Base-by-base conservation (phyloP, 1,140 invertebrate species). In the Piezodorus guildinii region DNA sequence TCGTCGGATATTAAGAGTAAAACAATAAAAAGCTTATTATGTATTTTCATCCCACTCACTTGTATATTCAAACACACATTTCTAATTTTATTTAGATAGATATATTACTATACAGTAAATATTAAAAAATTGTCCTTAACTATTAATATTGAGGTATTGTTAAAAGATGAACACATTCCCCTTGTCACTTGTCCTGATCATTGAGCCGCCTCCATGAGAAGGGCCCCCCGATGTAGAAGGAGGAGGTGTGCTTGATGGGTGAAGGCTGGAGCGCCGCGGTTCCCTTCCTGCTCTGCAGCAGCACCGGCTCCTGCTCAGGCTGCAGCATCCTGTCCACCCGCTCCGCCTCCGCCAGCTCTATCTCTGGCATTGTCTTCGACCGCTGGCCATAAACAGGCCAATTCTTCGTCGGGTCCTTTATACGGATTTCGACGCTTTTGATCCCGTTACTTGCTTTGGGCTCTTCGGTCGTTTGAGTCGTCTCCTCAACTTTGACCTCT, bases 351-450 rank as follows among this genome's bases (percentile, higher is more conserved):
- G 25, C 14, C 15, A 60, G 16, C 14, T 60, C 58, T 16, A 60
- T 23, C 21, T 39, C 27, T 17, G n/a, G n/a, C 25, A 34, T 58
- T 27, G 23, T 58, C 15, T 43, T 43, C 1, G 52, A 25, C 6
- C 52, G 4, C 15, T 25, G 19, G 3, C 52, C 52, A 25, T 21
- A 60, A 3, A 43, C 27, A 21, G 30, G 30, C 58, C 58, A 60
- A 25, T 64, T 63, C 23, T 62, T 56, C 23, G 30, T 25, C 3
- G 65, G 65, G 16, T 66, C 65, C 30, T 66, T 66, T 9, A 66
- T 66, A 14, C 65, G 49, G 1, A 66, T 66, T 58, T 66, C 56
- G 19, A 66, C 65, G 51, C 62, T 63, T 30, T 56, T 62, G 12
- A 66, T 64, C 56, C 65, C 65, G 15, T 39, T n/a, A 14, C 23